Evolutionary conservation across 2,113 vertebrate species (phyloP).

Genomic region (Cepphus grylle): DNA sequence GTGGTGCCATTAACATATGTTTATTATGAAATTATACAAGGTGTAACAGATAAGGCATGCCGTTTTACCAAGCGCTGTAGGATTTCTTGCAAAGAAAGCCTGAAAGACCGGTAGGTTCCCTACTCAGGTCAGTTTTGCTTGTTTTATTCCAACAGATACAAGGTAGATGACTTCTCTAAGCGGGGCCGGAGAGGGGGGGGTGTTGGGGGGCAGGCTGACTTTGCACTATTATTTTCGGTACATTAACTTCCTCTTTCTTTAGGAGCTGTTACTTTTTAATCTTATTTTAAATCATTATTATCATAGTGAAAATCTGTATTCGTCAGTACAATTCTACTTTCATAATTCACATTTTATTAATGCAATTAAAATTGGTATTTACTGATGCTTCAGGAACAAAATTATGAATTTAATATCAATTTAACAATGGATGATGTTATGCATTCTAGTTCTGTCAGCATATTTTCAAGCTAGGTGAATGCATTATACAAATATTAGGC

Average conservation of each 20-base stretch:
- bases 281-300: conserved; percentile 30
- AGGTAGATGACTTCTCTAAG: neutral
- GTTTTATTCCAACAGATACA: neutral
- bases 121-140: neutral
- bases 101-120: neutral
- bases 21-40: neutral
- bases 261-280: conserved; percentile 9
- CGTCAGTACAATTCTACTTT: neutral
- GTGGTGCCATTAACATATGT: neutral
- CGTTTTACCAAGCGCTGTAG: neutral
- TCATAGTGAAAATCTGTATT: neutral
- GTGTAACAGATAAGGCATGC: neutral
- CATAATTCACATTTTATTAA: conserved; percentile 47
- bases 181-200: no score
- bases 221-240: neutral
- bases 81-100: neutral
- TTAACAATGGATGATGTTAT: conserved; percentile 12
- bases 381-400: conserved; percentile 24
- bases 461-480: conserved; percentile 33
- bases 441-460: conserved; percentile 25
- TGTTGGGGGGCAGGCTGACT: neutral
- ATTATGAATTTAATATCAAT: conserved; percentile 26
- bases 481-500: conserved; percentile 11
- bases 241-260: conserved; percentile 2
- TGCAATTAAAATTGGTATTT: conserved; percentile 54